Evolutionary conservation across 2,797 vertebrate genomes (phyloP), one percentile per base, ranked within the genome.

Genomic region (Mormyrus proboscirostris): DNA sequence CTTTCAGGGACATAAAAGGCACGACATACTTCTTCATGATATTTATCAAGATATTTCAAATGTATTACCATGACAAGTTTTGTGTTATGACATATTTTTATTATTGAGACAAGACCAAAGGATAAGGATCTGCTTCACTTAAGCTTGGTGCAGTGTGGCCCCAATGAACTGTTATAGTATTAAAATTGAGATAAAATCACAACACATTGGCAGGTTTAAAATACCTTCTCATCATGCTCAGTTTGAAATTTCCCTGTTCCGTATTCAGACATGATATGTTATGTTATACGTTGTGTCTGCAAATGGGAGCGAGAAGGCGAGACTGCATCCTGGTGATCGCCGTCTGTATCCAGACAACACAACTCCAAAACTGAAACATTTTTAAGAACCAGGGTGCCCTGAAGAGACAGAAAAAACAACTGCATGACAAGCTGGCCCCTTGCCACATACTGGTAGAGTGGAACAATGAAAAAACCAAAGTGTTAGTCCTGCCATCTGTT

Each of bases 401-500:
- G 59, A 82, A 69, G 76, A 90, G 65, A 87, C 89, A 85, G 33
- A 53, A 88, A 84, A 44, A 91, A 91, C 90, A 91, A 92, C 92
- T 92, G 91, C 88, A 88, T 88, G 91, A 87, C 65, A 59, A 88
- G 82, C 84, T 92, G 91, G 91, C 90, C 29, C 0, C 1, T n/a
- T 22, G 91, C 91, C 92, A 91, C 73, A 6, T 86, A 83, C 50
- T 53, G 86, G 50, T 89, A 89, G 90, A 86, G 90, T 88, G 92
- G 59, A 87, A 50, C 85, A 88, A 85, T 65, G 88, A 88, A 90
- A 90, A 89, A 88, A 76, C 59, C 53, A 85, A 88, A 90, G 91
- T 91, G 91, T 90, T 90, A 92, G 91, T 25, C 88, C 65, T 55
- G 90, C 92, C 92, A 93, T 93, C 92, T 93, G 92, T 89, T 91